Evolutionary conservation across 2,113 vertebrate genomes (phyloP), one percentile per base, ranked within the genome.

Genomic region (Hippocampus zosterae): DNA sequence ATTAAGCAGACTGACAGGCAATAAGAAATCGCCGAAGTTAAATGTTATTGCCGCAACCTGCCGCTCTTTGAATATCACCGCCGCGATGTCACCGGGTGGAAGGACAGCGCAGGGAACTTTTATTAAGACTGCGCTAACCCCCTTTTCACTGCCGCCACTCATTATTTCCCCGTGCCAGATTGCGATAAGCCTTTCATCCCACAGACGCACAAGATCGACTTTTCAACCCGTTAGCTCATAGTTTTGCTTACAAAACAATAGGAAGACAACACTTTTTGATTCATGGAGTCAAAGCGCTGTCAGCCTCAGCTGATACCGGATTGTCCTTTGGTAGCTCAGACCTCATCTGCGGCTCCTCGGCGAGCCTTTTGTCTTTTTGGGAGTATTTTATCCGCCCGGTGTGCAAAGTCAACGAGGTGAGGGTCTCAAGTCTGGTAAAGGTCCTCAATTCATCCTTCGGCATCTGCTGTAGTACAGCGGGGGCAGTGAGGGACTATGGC

Each of bases 1-100:
- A 93, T 93, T 92, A 93, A 87, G 88, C 71, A 90, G 91, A 92
- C 85, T 92, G 92, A 91, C 92, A 93, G 91, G 89, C 89, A 93
- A 93, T 93, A 92, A 93, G 88, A 84, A 90, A 88, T 81, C 82
- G 87, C 85, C 80, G 81, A 86, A 92, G 90, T 90, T 91, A 92
- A 92, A 92, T 74, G 88, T 69, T 85, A 81, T 91, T 91, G 80
- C 80, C 53, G 78, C 80, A 55, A 77, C 84, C 81, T 70, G 44
- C 27, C 79, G 77, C 80, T 82, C 82, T 90, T 88, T 90, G 87
- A 90, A 91, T 92, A 91, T 89, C 87, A 81, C 83, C 82, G 81
- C 41, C 65, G 60, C 33, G 69, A 73, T 87, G 84, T 84, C 76
- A 82, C 59, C 1, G 27, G 56, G 74, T 68, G 53, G 71, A 37